phyloP scores from a whole-genome alignment of 2,113 vertebrate genomes.

The Osmerus eperlanus region DNA sequence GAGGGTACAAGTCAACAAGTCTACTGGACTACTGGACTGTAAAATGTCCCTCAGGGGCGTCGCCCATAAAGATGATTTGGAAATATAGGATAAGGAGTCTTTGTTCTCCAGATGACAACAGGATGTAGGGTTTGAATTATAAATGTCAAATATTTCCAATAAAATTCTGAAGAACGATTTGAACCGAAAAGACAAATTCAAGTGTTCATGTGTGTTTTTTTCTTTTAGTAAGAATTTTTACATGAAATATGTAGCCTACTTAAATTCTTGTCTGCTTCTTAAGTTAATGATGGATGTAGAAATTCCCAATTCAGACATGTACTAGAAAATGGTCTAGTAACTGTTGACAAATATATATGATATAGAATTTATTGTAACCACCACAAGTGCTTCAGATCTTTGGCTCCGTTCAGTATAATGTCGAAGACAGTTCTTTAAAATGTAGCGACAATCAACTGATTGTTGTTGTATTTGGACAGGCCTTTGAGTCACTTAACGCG shows the following conservation, averaged over 20 bases:
- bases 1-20: not conserved
- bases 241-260: too few species aligned
- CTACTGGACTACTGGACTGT: not conserved
- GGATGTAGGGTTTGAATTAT: not conserved
- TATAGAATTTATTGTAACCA: not conserved
- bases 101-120: not conserved
- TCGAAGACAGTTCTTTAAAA: conserved; percentile 10
- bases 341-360: not conserved
- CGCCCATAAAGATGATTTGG: not conserved
- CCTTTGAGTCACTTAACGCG: not conserved
- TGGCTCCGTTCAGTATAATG: conserved; percentile 38
- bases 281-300: conserved; percentile 39
- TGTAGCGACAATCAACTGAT: conserved; percentile 25
- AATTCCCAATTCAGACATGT: conserved; percentile 28
- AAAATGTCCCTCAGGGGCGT: not conserved
- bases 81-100: not conserved
- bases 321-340: not conserved
- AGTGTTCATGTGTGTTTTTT: too few species aligned
- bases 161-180: too few species aligned
- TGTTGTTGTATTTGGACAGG: conserved; percentile 33
- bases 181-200: too few species aligned
- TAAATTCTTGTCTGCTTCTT: too few species aligned
- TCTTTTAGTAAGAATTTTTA: too few species aligned
- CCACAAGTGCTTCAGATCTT: conserved; percentile 36
- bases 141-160: too few species aligned